Percentiles rank a stretch among this genome's conserved stretches.
These are phyloP conservation scores for Palloptera scutellata DNA, from an alignment of 2,888 invertebrate species.

Conservation along the genomic window DNA sequence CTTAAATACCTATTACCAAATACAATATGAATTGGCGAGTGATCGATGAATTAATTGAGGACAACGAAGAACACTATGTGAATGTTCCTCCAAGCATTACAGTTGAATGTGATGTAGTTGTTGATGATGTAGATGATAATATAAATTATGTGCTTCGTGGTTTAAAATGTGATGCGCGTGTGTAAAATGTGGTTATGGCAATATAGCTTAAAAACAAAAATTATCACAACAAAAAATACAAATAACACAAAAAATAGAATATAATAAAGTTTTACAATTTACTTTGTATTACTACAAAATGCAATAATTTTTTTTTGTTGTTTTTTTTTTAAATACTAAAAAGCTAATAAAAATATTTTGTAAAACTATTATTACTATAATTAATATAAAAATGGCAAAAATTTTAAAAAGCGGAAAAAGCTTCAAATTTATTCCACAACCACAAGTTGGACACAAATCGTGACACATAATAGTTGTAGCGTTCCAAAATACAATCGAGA, in stretches of 20 bases:
- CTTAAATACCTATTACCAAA: too few relatives aligned
- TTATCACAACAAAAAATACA: conserved; percentile 9
- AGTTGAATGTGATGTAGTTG: too few relatives aligned
- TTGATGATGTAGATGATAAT: too few relatives aligned
- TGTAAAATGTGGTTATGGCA: too few relatives aligned
- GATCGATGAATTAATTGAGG: neutral
- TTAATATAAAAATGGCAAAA: conserved; percentile 13
- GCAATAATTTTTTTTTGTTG: conserved; percentile 12
- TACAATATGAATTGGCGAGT: neutral
- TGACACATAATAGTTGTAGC: too few relatives aligned
- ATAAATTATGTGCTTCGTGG: too few relatives aligned
- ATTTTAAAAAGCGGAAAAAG: too few relatives aligned
- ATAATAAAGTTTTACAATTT: neutral
- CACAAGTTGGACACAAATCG: too few relatives aligned
- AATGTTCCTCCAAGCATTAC: too few relatives aligned
- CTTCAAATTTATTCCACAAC: too few relatives aligned
- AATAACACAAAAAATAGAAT: conserved; percentile 1
- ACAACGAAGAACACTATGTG: neutral
- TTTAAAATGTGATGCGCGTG: too few relatives aligned
- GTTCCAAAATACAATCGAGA: too few relatives aligned
- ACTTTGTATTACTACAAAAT: conserved; percentile 29
- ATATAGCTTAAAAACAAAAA: neutral
- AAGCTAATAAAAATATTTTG: conserved; percentile 8
- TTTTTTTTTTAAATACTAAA: conserved; percentile 21
- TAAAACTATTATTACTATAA: neutral